Conservation (phyloP, 1,140 invertebrate genomes). For the silkworm (Bombyx mori) region ASM3026992v2 NC_085132.1:6049001-6049500, state of each 20-base stretch:
- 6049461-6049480: slow-evolving; percentile 76
- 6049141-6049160: neutral
- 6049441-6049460: slow-evolving; percentile 91
- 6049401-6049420: slow-evolving; percentile 13
- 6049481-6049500: slow-evolving; percentile 82
- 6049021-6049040: too few relatives aligned
- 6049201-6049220: neutral
- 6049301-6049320: slow-evolving; percentile 8
- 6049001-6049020: too few relatives aligned
- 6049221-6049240: neutral
- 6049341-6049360: slow-evolving; percentile 12
- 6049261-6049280: neutral
- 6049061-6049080: too few relatives aligned
- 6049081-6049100: too few relatives aligned
- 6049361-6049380: slow-evolving; percentile 16
- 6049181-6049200: too few relatives aligned
- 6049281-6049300: neutral
- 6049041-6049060: too few relatives aligned
- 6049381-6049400: slow-evolving; percentile 6
- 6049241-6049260: neutral
- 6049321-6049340: slow-evolving; percentile 5
- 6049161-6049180: too few relatives aligned
- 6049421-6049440: slow-evolving; percentile 84
- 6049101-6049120: too few relatives aligned
- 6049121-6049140: neutral